Evolutionary conservation across 2,797 vertebrate species (phyloP), one percentile per base, ranked within the genome.

Genomic region (Tokudaia muenninki): DNA sequence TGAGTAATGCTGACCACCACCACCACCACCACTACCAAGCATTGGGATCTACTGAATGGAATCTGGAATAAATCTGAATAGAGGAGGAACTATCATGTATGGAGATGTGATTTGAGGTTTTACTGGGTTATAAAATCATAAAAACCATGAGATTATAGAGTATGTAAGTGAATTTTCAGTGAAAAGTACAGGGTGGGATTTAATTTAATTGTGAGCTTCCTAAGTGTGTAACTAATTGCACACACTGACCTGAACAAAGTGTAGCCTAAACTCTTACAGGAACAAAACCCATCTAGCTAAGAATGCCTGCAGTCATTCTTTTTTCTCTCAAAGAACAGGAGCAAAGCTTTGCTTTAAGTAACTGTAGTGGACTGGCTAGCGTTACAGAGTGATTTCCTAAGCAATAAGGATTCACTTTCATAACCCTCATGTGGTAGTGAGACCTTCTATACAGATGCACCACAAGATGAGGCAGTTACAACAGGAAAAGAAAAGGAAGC

Each of bases 401-500:
- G 50, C 11, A 55, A 3, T 3, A 52, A 50, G 50, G 89, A 90
- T 41, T 70, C 44, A 61, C 80, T 70, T 87, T 44, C 55, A 24
- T 2, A 57, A n/a, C 41, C 61, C 86, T 92, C 75, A 93, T 34
- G 75, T 57, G 78, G 75, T 13, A 59, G 47, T 44, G 79, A 94
- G 83, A 37, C 67, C 87, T 87, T 96, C 22, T 65, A 47, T 47
- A 67, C 59, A 88, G 61, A 87, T 61, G 83, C 17, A 2, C 55
- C 59, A 90, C 82, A 92, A 79, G 63, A 67, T 63, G 90, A 88
- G 47, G n/a, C 63, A 72, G 34, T 84, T 75, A 44, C 16, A 86
- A 87, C 78, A 97, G 89, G 87, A 91, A 97, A 92, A 84, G 94
- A 22, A 91, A 67, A 86, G 94, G 52, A 26, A 57, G 59, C 29